A percentile compares a stretch with the other conserved stretches of the same genome.
phyloP scores from a whole-genome alignment of 1,140 invertebrate genomes.

The Euura lappo region DNA sequence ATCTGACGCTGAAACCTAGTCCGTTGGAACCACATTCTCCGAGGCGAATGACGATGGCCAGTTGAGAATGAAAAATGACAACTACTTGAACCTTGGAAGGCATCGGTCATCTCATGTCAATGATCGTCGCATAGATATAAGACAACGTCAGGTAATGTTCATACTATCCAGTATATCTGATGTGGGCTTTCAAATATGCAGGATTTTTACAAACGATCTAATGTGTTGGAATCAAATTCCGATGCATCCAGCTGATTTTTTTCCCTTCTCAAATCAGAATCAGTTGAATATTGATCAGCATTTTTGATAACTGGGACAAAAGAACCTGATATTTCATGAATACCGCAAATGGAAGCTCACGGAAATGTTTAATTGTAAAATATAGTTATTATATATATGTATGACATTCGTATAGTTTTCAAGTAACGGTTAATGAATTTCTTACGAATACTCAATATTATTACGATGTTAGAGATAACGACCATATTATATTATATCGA shows the following conservation, averaged over 20 bases:
- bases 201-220: too few relatives aligned
- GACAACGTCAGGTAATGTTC: background rate
- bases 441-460: background rate
- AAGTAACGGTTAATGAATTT: background rate
- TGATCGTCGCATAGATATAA: background rate
- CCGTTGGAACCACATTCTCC: slow-evolving; percentile 46
- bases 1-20: slow-evolving; percentile 59
- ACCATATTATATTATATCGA: background rate
- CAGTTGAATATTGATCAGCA: too few relatives aligned
- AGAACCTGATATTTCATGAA: background rate
- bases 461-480: background rate
- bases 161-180: background rate
- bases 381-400: background rate
- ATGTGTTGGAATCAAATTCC: too few relatives aligned
- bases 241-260: too few relatives aligned
- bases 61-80: slow-evolving; percentile 24
- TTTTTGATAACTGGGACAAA: too few relatives aligned
- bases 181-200: too few relatives aligned
- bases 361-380: background rate
- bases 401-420: background rate
- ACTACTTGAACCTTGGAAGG: slow-evolving; percentile 32
- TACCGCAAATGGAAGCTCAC: background rate
- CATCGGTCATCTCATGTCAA: slow-evolving; percentile 21
- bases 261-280: too few relatives aligned
- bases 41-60: too few relatives aligned